Percentiles rank a stretch among this genome's conserved stretches.
Conservation (phyloP, 2,797 vertebrate genomes). For the Lepilemur septentrionalis region DNA sequence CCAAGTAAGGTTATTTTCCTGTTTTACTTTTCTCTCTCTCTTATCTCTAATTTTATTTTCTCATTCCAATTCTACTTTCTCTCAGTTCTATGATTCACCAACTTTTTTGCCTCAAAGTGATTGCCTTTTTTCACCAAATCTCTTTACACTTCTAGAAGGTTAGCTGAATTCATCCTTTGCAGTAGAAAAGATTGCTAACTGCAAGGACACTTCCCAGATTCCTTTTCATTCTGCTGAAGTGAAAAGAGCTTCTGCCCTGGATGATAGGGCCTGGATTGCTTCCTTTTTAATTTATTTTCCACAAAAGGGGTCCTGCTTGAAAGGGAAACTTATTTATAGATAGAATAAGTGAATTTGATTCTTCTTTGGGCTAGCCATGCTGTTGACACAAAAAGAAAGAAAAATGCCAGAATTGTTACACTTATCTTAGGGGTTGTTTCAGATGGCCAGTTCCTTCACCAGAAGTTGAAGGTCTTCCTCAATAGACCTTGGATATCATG, state of each 20-base stretch:
- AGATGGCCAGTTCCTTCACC: background rate
- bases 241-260: conserved; percentile 37
- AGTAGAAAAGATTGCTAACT: background rate
- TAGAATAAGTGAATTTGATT: conserved; percentile 11
- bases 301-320: conserved; percentile 55
- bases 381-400: background rate
- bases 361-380: background rate
- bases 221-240: conserved; percentile 2
- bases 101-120: background rate
- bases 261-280: background rate
- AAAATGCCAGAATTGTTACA: background rate
- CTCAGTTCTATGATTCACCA: background rate
- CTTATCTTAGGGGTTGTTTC: background rate
- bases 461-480: background rate
- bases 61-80: background rate
- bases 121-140: background rate
- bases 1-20: background rate
- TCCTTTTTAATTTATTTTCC: conserved; percentile 54
- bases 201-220: background rate
- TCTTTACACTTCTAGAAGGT: background rate
- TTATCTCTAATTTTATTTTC: background rate
- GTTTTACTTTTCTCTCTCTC: background rate
- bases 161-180: background rate
- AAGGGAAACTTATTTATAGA: conserved; percentile 40
- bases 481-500: background rate